These are phyloP conservation scores for Dicyrtoma fusca DNA, from an alignment of 2,888 invertebrate genomes.

Conservation along the genomic window DNA sequence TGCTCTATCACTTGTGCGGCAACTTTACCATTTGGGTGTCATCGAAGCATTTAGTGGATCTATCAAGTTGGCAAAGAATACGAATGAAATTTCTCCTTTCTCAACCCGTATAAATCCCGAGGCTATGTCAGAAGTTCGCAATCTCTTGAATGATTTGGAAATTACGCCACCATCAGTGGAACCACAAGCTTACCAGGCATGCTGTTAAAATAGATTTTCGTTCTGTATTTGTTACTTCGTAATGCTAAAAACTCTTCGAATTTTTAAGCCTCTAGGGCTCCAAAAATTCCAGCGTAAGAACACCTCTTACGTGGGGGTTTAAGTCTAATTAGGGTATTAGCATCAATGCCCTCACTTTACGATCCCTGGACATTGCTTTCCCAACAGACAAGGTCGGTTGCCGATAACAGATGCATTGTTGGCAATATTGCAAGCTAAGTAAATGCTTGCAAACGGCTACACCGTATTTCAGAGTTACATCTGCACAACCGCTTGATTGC, in stretches of 20 bases:
- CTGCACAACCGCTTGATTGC: too few relatives aligned
- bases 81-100: conserved; percentile 76
- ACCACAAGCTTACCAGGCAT: background rate
- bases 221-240: too few relatives aligned
- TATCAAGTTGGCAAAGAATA: conserved; percentile 77
- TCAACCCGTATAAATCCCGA: conserved; percentile 76
- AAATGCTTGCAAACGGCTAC: background rate
- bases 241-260: too few relatives aligned
- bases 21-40: conserved; percentile 90
- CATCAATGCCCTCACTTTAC: conserved; percentile 46
- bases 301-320: conserved; percentile 38
- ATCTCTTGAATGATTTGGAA: conserved; percentile 64
- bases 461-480: background rate
- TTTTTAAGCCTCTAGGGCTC: conserved; percentile 44
- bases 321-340: conserved; percentile 42
- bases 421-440: background rate
- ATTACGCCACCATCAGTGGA: conserved; percentile 20
- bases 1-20: conserved; percentile 90
- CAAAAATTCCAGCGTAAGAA: conserved; percentile 49
- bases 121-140: conserved; percentile 67
- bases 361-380: conserved; percentile 47
- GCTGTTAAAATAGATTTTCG: too few relatives aligned
- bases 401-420: too few relatives aligned
- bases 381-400: conserved; percentile 40
- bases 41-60: conserved; percentile 87